Percentiles rank a stretch among this genome's conserved stretches.
These are phyloP conservation scores for Fulmarus glacialis DNA, from an alignment of 2,113 vertebrate genomes.

Conservation along the genomic window DNA sequence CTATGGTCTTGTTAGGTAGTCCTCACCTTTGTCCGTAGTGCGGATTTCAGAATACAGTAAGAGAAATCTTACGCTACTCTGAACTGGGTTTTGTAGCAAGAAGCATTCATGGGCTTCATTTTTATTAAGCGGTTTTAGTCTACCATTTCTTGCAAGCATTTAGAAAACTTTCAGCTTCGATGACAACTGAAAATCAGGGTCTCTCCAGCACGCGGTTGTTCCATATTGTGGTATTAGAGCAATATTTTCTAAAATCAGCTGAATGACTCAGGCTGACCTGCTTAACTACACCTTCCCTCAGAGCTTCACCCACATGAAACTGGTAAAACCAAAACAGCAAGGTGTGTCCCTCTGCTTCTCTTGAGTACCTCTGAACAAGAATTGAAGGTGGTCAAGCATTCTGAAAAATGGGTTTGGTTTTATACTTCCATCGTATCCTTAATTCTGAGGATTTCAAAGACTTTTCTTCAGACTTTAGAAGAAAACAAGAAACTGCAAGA, in stretches of 20 bases:
- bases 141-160: not conserved
- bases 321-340: not conserved
- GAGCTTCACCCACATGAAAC: not conserved
- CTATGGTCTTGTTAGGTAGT: not conserved
- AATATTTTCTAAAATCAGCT: not conserved
- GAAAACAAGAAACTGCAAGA: not conserved
- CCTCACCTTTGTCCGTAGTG: not conserved
- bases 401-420: not conserved
- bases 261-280: not conserved
- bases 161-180: not conserved
- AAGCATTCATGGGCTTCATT: not conserved
- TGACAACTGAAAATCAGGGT: not conserved
- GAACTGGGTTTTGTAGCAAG: not conserved
- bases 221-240: not conserved
- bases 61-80: not conserved
- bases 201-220: not conserved
- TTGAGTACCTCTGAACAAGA: not conserved
- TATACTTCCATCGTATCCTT: not conserved
- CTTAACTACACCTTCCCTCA: not conserved
- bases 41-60: not conserved
- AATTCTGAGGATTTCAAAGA: not conserved
- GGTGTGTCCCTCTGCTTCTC: not conserved
- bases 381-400: not conserved
- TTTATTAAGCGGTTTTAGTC: not conserved
- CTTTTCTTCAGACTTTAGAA: not conserved